A percentile compares a stretch with the other conserved stretches of the same genome.
Conservation (phyloP, 2,888 invertebrate species). For the Nomada goodeniana region DNA sequence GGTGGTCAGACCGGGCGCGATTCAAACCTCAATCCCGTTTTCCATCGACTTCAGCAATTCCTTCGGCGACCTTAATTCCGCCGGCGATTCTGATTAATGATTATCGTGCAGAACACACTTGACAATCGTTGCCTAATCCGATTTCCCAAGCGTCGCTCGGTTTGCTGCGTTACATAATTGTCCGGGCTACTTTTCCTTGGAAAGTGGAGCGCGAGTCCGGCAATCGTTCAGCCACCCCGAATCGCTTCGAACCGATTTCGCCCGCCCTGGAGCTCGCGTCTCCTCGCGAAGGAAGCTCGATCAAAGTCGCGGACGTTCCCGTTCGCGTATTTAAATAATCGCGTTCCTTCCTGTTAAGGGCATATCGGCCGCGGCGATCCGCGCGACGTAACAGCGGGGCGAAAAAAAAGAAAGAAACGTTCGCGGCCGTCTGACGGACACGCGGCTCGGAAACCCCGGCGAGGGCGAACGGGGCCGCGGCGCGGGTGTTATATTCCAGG, state of each 20-base stretch:
- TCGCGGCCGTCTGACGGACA: too few relatives aligned
- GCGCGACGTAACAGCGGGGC: background rate
- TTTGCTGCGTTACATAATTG: constrained; percentile 66
- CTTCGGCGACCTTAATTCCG: constrained; percentile 60
- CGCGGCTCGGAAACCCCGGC: background rate
- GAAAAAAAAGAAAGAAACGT: background rate
- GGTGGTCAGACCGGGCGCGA: background rate
- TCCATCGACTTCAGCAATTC: constrained; percentile 32
- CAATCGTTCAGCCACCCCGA: too few relatives aligned
- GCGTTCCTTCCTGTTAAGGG: too few relatives aligned
- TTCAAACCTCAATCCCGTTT: background rate
- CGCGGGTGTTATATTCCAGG: background rate
- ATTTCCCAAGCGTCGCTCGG: constrained; percentile 57
- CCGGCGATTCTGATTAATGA: constrained; percentile 43
- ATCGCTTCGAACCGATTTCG: too few relatives aligned
- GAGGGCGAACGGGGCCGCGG: background rate
- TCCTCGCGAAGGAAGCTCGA: background rate
- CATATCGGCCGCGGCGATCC: background rate
- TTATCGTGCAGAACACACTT: constrained; percentile 55
- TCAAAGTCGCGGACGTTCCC: background rate
- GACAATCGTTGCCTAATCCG: constrained; percentile 58
- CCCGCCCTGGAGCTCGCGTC: background rate
- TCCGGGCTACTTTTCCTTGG: constrained; percentile 6
- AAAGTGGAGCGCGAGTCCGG: background rate
- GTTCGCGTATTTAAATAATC: background rate